phyloP scores from a whole-genome alignment of 1,140 invertebrate genomes.

The Aphidius ervi region DNA sequence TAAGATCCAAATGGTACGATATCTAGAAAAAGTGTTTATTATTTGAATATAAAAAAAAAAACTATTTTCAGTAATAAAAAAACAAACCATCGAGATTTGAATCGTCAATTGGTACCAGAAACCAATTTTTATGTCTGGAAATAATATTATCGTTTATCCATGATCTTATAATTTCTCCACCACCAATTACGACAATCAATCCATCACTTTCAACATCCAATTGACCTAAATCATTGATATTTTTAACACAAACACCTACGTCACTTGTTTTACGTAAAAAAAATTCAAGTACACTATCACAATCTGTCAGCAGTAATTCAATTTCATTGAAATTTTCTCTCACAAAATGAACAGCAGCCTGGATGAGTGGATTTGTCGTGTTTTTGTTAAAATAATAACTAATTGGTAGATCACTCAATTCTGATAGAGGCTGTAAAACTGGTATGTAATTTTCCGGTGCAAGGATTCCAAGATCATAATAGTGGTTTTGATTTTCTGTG shows the following conservation, averaged over 20 bases:
- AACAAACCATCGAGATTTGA: conserved; percentile 37
- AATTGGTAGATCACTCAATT: conserved; percentile 37
- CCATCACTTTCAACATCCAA: conserved; percentile 27
- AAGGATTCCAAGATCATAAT: conserved; percentile 40
- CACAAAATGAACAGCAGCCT: conserved; percentile 37
- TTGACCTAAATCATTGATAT: conserved; percentile 23
- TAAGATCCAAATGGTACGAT: conserved; percentile 39
- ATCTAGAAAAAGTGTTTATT: conserved; percentile 30
- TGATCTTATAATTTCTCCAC: conserved; percentile 29
- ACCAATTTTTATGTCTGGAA: conserved; percentile 34
- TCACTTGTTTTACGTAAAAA: conserved; percentile 33
- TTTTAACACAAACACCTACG: conserved; percentile 42
- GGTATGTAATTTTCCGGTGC: conserved; percentile 31
- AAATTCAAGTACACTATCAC: conserved; percentile 22
- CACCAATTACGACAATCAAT: conserved; percentile 36
- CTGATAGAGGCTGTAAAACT: conserved; percentile 36
- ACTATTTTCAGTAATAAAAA: not conserved
- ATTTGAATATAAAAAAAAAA: too few species aligned
- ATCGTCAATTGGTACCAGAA: conserved; percentile 39
- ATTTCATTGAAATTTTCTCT: conserved; percentile 34
- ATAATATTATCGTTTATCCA: conserved; percentile 32
- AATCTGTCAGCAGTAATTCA: conserved; percentile 36
- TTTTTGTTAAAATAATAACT: conserved; percentile 36
- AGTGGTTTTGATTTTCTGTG: conserved; percentile 23
- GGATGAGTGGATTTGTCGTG: conserved; percentile 34